A percentile compares a stretch with the other conserved stretches of the same genome.
Conservation (phyloP, 1,140 invertebrate genomes). For the Adelges cooleyi region DNA sequence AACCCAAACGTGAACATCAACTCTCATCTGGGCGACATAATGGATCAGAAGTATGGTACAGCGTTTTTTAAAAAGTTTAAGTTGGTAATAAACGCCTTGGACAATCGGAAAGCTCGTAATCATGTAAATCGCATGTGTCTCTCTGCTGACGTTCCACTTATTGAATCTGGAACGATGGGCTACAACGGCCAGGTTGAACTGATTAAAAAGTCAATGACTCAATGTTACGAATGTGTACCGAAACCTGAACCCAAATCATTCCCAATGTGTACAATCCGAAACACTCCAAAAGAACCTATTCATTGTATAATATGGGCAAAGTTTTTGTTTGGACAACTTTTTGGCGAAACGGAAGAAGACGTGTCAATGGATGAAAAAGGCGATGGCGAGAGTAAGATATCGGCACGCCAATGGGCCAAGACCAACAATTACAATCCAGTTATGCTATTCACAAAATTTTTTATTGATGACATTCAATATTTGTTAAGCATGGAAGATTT, state of each 20-base stretch:
- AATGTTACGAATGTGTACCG: constrained; percentile 95
- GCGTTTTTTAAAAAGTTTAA: constrained; percentile 87
- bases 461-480: constrained; percentile 91
- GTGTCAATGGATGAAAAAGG: constrained; percentile 76
- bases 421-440: constrained; percentile 69
- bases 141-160: constrained; percentile 80
- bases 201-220: constrained; percentile 76
- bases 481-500: constrained; percentile 87
- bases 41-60: constrained; percentile 66
- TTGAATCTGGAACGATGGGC: constrained; percentile 95
- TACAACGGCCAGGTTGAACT: constrained; percentile 88
- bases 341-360: constrained; percentile 91
- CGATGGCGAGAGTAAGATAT: constrained; percentile 52
- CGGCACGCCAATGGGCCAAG: constrained; percentile 84
- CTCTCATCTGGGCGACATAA: constrained; percentile 88
- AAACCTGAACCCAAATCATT: constrained; percentile 85
- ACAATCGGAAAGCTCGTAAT: constrained; percentile 90
- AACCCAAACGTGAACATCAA: constrained; percentile 79
- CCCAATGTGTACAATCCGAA: constrained; percentile 96
- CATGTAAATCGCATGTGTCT: constrained; percentile 99
- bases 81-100: constrained; percentile 92
- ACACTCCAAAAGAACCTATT: constrained; percentile 98
- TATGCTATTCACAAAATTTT: constrained; percentile 79
- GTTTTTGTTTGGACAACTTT: constrained; percentile 95
- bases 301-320: constrained; percentile 99